These are phyloP conservation scores for Silurus glanis DNA, from an alignment of 2,113 vertebrate species.

Conservation along the genomic window DNA sequence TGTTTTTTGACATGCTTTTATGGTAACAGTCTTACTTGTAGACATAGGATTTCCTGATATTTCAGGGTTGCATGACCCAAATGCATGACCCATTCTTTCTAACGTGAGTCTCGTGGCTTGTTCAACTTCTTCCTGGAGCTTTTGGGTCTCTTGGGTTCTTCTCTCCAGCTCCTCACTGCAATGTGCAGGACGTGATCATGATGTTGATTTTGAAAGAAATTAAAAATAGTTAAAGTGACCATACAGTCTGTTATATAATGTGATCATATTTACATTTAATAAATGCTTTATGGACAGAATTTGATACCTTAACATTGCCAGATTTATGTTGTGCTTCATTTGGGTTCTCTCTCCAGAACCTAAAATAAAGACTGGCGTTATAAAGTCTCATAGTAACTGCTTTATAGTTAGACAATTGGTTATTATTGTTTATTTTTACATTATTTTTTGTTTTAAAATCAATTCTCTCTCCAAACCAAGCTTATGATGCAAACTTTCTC, in stretches of 20 bases:
- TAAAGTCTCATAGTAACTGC: not conserved
- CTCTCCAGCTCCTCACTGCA: constrained; percentile 62
- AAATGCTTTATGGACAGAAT: not conserved
- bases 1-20: not conserved
- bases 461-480: not conserved
- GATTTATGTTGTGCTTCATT: not conserved
- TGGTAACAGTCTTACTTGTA: constrained; percentile 20
- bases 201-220: not conserved
- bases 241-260: not conserved
- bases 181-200: not conserved
- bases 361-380: constrained; percentile 7
- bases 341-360: not conserved
- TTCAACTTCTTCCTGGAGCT: constrained; percentile 67
- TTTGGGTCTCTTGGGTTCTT: constrained; percentile 63
- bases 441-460: not conserved
- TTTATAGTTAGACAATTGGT: not conserved
- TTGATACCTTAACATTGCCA: constrained; percentile 22
- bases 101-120: constrained; percentile 60
- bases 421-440: not conserved
- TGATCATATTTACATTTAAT: not conserved
- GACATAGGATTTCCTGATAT: constrained; percentile 32
- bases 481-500: not conserved
- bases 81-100: constrained; percentile 55
- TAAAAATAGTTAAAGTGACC: no score
- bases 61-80: not conserved